Conservation (phyloP, 1,140 invertebrate genomes). For the Arion vulgaris region DNA sequence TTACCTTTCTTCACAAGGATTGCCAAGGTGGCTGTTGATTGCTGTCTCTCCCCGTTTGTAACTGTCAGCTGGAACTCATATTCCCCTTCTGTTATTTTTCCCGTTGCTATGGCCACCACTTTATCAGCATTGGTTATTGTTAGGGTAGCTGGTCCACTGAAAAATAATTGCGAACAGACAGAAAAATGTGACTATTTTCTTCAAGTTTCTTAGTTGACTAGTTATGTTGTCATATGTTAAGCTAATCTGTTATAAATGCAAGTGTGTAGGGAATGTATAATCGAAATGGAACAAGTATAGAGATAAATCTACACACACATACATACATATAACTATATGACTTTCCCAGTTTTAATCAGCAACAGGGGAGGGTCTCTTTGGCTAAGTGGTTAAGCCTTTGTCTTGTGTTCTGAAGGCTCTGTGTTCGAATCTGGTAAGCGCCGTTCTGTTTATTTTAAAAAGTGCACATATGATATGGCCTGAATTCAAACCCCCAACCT, state of each 20-base stretch:
- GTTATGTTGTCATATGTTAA: neutral
- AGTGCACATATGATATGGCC: no score
- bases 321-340: no score
- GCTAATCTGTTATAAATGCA: neutral
- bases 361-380: no score
- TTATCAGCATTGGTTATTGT: conserved; percentile 74
- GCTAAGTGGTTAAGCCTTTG: no score
- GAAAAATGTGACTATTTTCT: neutral
- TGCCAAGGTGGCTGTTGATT: conserved; percentile 79
- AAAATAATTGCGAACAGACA: conserved; percentile 37
- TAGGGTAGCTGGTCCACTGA: conserved; percentile 77
- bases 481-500: no score
- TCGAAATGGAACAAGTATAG: no score
- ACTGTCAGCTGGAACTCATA: conserved; percentile 88
- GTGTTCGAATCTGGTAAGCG: no score
- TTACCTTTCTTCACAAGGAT: conserved; percentile 89
- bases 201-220: neutral
- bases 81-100: conserved; percentile 84
- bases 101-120: conserved; percentile 79
- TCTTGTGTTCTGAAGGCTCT: no score
- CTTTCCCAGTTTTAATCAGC: no score
- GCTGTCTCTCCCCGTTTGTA: conserved; percentile 85
- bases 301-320: no score
- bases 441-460: no score
- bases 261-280: no score